These are phyloP conservation scores for Buphagus erythrorhynchus DNA, from an alignment of 2,797 vertebrate genomes.

Conservation along the genomic window DNA sequence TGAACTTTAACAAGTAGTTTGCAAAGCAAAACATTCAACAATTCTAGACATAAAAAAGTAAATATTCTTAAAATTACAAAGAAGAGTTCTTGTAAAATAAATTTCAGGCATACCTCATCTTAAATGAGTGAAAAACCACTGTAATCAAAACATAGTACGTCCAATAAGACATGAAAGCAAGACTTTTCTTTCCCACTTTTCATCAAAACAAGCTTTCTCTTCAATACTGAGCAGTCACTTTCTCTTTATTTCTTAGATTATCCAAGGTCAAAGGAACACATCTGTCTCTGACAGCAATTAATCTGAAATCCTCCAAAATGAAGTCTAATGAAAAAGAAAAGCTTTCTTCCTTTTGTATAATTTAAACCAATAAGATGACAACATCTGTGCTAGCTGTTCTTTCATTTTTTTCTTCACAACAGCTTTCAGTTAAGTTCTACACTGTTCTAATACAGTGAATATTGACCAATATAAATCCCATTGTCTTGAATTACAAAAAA, in stretches of 20 bases:
- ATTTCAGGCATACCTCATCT: not conserved
- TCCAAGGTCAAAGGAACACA: not conserved
- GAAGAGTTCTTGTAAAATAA: not conserved
- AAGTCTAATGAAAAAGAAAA: not conserved
- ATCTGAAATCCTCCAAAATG: not conserved
- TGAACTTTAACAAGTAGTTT: constrained; percentile 44
- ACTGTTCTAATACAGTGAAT: not conserved
- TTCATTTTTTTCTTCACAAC: not conserved
- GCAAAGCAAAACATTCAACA: constrained; percentile 40
- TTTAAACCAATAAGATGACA: not conserved
- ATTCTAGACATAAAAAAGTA: not conserved
- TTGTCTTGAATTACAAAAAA: not conserved
- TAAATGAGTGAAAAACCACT: not conserved
- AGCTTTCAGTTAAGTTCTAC: not conserved
- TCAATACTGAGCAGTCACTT: not conserved
- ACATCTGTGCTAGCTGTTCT: not conserved
- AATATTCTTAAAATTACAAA: not conserved
- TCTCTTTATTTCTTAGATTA: not conserved
- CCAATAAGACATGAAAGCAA: not conserved
- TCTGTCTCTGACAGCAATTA: not conserved
- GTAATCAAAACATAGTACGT: not conserved
- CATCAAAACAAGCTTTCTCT: not conserved
- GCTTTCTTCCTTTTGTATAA: not conserved
- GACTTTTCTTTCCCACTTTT: not conserved
- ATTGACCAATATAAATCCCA: not conserved